Evolutionary conservation across 30 jellyfish, hydroid and myxozoan genomes (phyloP).

Genomic region (Morbakka virulenta): DNA sequence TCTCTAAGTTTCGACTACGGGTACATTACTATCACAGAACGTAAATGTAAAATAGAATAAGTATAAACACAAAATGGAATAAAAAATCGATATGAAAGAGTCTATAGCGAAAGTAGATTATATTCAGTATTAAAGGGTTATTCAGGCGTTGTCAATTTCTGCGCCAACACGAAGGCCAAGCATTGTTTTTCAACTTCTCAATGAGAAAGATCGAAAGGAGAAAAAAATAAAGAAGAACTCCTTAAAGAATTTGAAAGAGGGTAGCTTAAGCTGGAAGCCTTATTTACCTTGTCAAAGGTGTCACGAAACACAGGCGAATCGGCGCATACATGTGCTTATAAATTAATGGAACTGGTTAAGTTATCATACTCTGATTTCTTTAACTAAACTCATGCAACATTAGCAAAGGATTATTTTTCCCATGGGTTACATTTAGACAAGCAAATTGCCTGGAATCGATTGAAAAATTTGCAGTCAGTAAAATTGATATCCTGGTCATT

Average conservation of each 20-base stretch:
- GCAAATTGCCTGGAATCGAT: slow-evolving; percentile 38
- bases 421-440: slow-evolving; percentile 26
- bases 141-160: not conserved
- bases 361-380: slow-evolving; percentile 16
- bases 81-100: slow-evolving; percentile 17
- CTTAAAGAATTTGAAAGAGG: slow-evolving; percentile 3
- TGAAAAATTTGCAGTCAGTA: slow-evolving; percentile 1
- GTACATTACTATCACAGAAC: not conserved
- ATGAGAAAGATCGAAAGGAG: not conserved
- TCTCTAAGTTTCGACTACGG: not conserved
- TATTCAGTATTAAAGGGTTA: slow-evolving; percentile 31
- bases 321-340: slow-evolving; percentile 43
- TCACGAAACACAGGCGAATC: slow-evolving; percentile 18
- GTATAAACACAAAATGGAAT: not conserved
- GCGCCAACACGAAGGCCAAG: not conserved
- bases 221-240: not conserved
- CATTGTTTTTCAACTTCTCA: not conserved
- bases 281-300: not conserved
- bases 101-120: slow-evolving; percentile 30
- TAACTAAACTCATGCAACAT: slow-evolving; percentile 3
- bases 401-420: slow-evolving; percentile 17
- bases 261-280: not conserved
- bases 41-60: not conserved
- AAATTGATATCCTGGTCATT: slow-evolving; percentile 14
- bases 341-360: slow-evolving; percentile 31